Percentiles rank a stretch among this genome's conserved stretches.
Evolutionary conservation across 2,797 vertebrate species (phyloP).

Genomic region (Champsocephalus esox): DNA sequence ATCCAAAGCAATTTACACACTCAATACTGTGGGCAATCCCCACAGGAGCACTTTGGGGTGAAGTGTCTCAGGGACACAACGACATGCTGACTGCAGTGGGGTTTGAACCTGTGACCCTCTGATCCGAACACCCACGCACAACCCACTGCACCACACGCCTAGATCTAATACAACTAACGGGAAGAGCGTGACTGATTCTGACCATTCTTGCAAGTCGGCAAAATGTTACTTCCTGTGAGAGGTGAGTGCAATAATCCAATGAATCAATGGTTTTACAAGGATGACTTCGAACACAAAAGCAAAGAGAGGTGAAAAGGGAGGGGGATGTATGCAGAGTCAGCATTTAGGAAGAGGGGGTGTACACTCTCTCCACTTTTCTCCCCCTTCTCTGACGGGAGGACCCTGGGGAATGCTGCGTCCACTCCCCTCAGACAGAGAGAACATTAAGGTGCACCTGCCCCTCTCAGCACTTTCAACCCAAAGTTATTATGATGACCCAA

Average conservation of each 20-base stretch:
- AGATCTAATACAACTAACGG: not conserved
- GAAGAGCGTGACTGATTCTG: too few species aligned
- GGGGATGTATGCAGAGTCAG: slow-evolving; percentile 51
- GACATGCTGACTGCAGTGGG: too few species aligned
- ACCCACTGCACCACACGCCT: too few species aligned
- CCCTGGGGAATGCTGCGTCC: slow-evolving; percentile 59
- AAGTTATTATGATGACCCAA: slow-evolving; percentile 58
- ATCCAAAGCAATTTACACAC: too few species aligned
- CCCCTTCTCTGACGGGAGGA: slow-evolving; percentile 23
- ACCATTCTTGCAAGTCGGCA: slow-evolving; percentile 5
- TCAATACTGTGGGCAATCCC: too few species aligned
- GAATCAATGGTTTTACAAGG: slow-evolving; percentile 37
- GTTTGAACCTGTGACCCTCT: too few species aligned
- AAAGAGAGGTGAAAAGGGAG: not conserved
- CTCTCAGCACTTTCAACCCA: slow-evolving; percentile 65
- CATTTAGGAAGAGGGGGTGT: slow-evolving; percentile 40
- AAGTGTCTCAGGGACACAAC: too few species aligned
- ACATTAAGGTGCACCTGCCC: slow-evolving; percentile 68
- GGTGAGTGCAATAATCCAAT: slow-evolving; percentile 28
- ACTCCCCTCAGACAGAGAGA: slow-evolving; percentile 58
- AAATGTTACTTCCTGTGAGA: not conserved
- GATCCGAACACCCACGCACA: too few species aligned
- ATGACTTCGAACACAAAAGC: slow-evolving; percentile 1
- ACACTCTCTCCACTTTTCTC: slow-evolving; percentile 27
- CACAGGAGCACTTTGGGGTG: too few species aligned